Base-by-base conservation (phyloP, 2,113 vertebrate genomes). In the Sinosuthora webbiana region DNA sequence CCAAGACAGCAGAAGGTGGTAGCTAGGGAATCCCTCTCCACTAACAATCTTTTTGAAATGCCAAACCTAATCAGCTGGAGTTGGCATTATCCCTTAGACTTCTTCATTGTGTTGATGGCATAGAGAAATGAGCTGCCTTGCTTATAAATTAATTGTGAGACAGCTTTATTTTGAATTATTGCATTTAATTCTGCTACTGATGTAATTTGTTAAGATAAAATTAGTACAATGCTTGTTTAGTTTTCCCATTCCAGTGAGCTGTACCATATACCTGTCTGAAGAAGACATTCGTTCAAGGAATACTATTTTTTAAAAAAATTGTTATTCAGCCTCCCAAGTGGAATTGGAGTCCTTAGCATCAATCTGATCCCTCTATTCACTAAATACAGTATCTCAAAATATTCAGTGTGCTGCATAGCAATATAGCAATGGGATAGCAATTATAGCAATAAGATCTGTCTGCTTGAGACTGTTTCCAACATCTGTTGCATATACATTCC, bases 201-300 rank as follows among this genome's bases (percentile, higher is more conserved):
- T 98, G 94, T 84, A 96, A 97, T 97, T 97, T 97, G 80, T 87
- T 96, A 31, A 91, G 86, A 95, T 96, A 89, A 95, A 97, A 97
- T 95, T 95, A 87, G 67, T 94, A 39, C 83, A 95, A 87, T 76
- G 89, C 70, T 83, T 86, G 90, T 96, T 96, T 96, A 94, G 84
- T 94, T 97, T 98, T 86, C 86, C 60, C 37, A 45, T 96, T 95
- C 60, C 42, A 74, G 68, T 90, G 91, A 76, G 47, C 57, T 94
- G 53, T 94, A 91, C 73, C 93, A 49, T 95, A 39, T 67, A 96
- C 76, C 90, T 80, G 83, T 96, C 78, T 91, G 90, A 96, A 95
- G 84, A 83, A 96, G 95, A 90, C 56, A 84, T 89, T 67, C 3
- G 15, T 95, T 97, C 90, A 92, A 96, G 84, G 52, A 96, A 90